phyloP scores from a whole-genome alignment of 2,113 vertebrate species.

The Haemorhous mexicanus region DNA sequence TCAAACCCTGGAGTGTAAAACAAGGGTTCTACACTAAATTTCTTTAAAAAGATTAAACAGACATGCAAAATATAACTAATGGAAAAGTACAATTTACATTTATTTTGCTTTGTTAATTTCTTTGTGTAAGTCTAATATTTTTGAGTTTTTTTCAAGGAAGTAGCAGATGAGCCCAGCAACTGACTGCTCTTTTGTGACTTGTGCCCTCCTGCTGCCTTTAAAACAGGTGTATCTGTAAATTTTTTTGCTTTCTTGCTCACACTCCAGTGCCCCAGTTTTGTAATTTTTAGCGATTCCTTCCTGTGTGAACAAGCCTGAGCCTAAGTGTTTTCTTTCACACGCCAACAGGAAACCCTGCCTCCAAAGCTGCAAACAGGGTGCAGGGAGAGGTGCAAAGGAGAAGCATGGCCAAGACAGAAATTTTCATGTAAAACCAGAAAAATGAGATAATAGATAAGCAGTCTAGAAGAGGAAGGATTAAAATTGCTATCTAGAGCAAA shows the following conservation, averaged over 20 bases:
- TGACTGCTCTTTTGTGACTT: neutral
- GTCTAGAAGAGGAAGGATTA: neutral
- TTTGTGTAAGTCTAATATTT: neutral
- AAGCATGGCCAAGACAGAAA: neutral
- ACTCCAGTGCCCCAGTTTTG: neutral
- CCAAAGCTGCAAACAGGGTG: neutral
- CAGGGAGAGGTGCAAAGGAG: neutral
- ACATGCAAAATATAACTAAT: neutral
- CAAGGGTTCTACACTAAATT: neutral
- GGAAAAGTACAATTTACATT: neutral
- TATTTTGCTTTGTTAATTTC: neutral
- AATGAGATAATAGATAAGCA: neutral
- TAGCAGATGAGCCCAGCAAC: neutral
- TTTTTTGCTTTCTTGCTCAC: neutral
- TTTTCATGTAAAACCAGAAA: neutral
- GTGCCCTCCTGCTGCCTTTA: neutral
- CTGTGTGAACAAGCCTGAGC: constrained; percentile 8
- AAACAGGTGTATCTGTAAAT: neutral
- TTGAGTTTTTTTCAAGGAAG: neutral
- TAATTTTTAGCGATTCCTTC: constrained; percentile 33
- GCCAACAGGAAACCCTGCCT: constrained; percentile 46
- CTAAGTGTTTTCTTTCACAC: neutral
- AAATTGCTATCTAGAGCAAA: neutral
- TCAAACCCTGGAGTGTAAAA: neutral
- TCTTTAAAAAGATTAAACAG: neutral